Percentiles rank a stretch among this genome's conserved stretches.
Evolutionary conservation across 2,888 invertebrate genomes (phyloP).

Genomic region (Bursaphelenchus okinawaensis): DNA sequence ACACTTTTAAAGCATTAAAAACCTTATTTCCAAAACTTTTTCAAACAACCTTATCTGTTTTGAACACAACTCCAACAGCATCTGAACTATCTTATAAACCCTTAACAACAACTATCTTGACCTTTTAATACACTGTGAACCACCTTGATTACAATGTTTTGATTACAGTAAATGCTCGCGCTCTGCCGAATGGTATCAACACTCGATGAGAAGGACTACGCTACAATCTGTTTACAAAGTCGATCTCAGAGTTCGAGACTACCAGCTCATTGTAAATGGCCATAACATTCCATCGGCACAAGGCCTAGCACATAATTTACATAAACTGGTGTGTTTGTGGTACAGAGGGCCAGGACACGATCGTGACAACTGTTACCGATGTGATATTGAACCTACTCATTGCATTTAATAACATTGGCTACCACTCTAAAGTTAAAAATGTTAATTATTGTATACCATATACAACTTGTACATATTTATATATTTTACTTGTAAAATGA

Average conservation of each 20-base stretch:
- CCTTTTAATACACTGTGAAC: no score
- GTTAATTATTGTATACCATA: neutral
- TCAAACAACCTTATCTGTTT: no score
- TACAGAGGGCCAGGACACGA: slow-evolving; percentile 33
- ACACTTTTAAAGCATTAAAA: no score
- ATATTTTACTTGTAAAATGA: neutral
- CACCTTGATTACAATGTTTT: no score
- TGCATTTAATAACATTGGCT: slow-evolving; percentile 18
- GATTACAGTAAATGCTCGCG: neutral
- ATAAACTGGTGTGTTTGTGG: slow-evolving; percentile 31
- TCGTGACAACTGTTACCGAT: slow-evolving; percentile 28
- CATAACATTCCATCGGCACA: neutral
- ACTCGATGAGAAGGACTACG: neutral
- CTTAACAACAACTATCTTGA: no score
- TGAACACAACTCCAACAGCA: no score
- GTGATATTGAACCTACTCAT: slow-evolving; percentile 35
- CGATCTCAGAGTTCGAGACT: neutral
- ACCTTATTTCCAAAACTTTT: no score
- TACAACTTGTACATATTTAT: neutral
- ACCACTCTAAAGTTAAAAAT: neutral
- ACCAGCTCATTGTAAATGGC: neutral
- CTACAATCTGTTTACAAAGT: neutral
- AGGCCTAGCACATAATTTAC: slow-evolving; percentile 16
- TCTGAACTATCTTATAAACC: no score
- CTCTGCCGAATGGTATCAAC: neutral